Evolutionary conservation across 1,140 invertebrate genomes (phyloP), one percentile per base, ranked within the genome.

Genomic region (Schlechtendalia chinensis): DNA sequence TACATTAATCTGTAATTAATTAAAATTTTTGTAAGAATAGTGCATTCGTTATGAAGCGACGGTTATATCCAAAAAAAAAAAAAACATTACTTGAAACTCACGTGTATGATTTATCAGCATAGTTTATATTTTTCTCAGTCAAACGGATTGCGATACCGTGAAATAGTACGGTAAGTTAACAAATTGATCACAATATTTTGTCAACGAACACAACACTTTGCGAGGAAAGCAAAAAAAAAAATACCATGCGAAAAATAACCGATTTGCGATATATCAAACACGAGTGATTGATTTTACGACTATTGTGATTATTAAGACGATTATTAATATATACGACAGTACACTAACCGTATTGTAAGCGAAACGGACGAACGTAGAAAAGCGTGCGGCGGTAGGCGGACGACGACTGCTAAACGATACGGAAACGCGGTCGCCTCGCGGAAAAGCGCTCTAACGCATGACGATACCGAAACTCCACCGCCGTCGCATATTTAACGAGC

Each of bases 381-480:
- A 79, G 22, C 58, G 75, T 29, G 75, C 75, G 75, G 10, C 5
- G 58, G 16, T 50, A 3, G 32, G 58, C 75, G 22, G 11, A 32
- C 54, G 75, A 17, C 75, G 58, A 79, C 75, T 79, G 47, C 39
- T 63, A 79, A 79, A 63, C 75, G 75, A 47, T 79, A 79, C 75
- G 75, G 56, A 75, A 75, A 75, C 29, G 72, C 72, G 54, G 72
- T 45, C 5, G 58, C 24, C 16, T 39, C 58, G 29, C 22, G 58
- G 24, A 63, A 61, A 63, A 79, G 32, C 58, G 58, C 54, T 63
- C 39, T 39, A 59, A 61, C 39, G 56, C 75, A 54, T 14, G 58
- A 79, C 75, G 58, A 29, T 22, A 29, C 29, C 54, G 72, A 75
- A 75, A 75, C 27, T 54, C 27, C 19, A 17, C 11, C 24, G 39